Percentiles rank a stretch among this genome's conserved stretches.
phyloP scores from a whole-genome alignment of 2,113 vertebrate genomes.

The Psittacus erithacus region DNA sequence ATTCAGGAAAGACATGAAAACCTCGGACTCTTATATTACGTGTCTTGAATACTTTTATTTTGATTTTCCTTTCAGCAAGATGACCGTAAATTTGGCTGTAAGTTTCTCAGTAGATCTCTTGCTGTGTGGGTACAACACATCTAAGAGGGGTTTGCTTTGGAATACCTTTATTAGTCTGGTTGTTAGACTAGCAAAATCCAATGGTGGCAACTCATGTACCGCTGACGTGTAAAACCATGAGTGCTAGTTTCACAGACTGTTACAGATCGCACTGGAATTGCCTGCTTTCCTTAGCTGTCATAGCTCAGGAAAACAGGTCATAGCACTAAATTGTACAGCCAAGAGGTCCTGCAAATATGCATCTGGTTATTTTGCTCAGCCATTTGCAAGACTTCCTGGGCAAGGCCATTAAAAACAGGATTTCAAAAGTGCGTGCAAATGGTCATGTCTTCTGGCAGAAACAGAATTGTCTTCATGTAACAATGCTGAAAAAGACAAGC shows the following conservation, averaged over 20 bases:
- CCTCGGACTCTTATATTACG: not conserved
- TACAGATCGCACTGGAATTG: not conserved
- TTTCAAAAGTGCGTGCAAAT: not conserved
- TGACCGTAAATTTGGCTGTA: not conserved
- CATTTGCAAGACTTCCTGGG: not conserved
- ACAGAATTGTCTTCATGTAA: not conserved
- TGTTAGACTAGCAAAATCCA: not conserved
- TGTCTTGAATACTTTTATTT: not conserved
- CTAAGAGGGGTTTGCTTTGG: not conserved
- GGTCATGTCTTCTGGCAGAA: not conserved
- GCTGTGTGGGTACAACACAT: not conserved
- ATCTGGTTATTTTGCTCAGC: not conserved
- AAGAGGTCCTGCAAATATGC: not conserved
- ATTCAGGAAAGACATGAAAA: not conserved
- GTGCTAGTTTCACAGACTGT: not conserved
- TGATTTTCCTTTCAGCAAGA: not conserved
- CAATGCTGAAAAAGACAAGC: not conserved
- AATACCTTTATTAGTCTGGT: not conserved
- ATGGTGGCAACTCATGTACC: not conserved
- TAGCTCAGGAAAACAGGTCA: not conserved
- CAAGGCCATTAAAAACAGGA: not conserved
- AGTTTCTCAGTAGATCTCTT: not conserved
- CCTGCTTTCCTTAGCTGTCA: not conserved
- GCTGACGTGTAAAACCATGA: not conserved
- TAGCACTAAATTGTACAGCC: not conserved